Evolutionary conservation across 2,113 vertebrate genomes (phyloP).

Genomic region (Peucedramus taeniatus): DNA sequence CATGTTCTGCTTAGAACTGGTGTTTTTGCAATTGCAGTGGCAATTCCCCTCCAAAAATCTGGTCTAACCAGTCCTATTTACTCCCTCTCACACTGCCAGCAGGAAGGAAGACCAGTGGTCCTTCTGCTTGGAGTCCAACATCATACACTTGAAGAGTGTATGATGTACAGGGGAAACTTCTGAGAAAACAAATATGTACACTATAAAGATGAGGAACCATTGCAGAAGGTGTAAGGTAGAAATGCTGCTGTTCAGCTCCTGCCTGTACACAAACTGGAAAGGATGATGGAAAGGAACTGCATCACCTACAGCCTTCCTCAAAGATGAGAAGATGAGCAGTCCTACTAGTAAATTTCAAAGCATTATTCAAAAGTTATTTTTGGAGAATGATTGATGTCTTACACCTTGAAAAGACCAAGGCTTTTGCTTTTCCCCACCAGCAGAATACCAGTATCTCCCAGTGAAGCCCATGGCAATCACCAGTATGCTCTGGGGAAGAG

Average conservation of each 20-base stretch:
- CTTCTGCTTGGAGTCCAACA: background rate
- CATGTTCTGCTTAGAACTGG: background rate
- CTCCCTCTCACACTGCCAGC: background rate
- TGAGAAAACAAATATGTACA: background rate
- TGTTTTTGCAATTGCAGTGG: background rate
- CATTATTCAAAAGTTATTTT: background rate
- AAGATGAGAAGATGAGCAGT: background rate
- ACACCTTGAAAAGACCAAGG: background rate
- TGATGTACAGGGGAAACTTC: background rate
- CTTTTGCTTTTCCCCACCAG: background rate
- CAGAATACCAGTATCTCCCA: background rate
- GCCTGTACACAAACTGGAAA: background rate
- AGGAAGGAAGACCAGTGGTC: background rate
- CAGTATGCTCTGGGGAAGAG: background rate
- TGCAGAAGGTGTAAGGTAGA: background rate
- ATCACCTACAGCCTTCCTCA: background rate
- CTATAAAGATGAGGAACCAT: background rate
- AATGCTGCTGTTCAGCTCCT: background rate
- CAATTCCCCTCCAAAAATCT: constrained; percentile 16
- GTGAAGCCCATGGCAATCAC: background rate
- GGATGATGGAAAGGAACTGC: background rate
- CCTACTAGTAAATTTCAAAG: background rate
- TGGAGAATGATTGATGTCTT: background rate
- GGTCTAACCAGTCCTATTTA: constrained; percentile 2
- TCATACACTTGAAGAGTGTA: background rate